Evolutionary conservation across 2,888 invertebrate species (phyloP).

Genomic region (Folsomia manolachei): DNA sequence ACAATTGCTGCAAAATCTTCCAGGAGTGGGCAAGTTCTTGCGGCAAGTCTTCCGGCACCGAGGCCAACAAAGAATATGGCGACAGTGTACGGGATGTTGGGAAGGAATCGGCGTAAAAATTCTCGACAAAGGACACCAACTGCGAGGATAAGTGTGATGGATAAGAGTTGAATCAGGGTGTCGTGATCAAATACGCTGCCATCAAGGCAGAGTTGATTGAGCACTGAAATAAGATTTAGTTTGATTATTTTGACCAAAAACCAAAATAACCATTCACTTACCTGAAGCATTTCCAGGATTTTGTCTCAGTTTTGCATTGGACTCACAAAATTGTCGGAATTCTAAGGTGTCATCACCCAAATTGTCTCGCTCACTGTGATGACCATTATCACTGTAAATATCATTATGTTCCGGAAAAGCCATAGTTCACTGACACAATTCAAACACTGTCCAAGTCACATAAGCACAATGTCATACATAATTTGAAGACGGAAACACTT

Average conservation of each 20-base stretch:
- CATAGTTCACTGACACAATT: too few relatives aligned
- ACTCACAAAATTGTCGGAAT: slow-evolving; percentile 33
- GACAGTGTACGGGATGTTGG: slow-evolving; percentile 45
- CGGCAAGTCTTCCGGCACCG: slow-evolving; percentile 38
- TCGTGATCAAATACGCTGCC: slow-evolving; percentile 31
- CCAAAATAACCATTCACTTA: slow-evolving; percentile 15
- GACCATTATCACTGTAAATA: too few relatives aligned
- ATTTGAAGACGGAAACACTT: too few relatives aligned
- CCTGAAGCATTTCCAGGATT: slow-evolving; percentile 32
- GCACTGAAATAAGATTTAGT: neutral
- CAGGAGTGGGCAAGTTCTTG: slow-evolving; percentile 31
- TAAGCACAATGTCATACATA: too few relatives aligned
- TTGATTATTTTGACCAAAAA: neutral
- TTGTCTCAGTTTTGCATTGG: slow-evolving; percentile 26
- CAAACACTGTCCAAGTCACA: too few relatives aligned
- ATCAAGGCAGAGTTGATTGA: neutral
- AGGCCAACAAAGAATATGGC: slow-evolving; percentile 46
- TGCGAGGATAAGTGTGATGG: slow-evolving; percentile 37
- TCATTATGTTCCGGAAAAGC: too few relatives aligned
- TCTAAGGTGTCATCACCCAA: slow-evolving; percentile 26
- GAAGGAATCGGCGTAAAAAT: slow-evolving; percentile 29
- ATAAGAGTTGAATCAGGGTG: slow-evolving; percentile 40
- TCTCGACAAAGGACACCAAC: slow-evolving; percentile 42
- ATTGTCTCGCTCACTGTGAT: too few relatives aligned
- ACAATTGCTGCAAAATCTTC: slow-evolving; percentile 41